Evolutionary conservation across 2,888 invertebrate genomes (phyloP), one percentile per base, ranked within the genome.

Genomic region (Lasioglossum figueresi): DNA sequence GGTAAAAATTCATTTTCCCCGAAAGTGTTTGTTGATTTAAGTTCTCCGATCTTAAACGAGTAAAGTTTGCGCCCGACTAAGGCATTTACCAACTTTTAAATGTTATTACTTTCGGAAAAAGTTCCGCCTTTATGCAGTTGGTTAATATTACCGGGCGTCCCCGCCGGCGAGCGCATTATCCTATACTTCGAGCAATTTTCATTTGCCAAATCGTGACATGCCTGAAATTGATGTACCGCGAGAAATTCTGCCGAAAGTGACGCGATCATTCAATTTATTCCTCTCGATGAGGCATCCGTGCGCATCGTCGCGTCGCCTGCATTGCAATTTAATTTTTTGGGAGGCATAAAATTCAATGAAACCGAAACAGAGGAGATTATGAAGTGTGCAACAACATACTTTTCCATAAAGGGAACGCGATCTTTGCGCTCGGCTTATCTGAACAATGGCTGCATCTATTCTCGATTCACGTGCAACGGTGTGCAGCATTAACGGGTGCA

Each of bases 341-440:
- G 1, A 31, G 14, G 16, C n/a, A 12, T 31, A 31, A 14, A 31
- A 19, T 19, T 63, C 31, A 16, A 31, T 31, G 31, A 19, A 59
- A 59, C 59, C 1, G 59, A 31, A 59, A 59, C 59, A 31, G 27
- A 59, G 59, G 27, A 27, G 31, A 63, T 63, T 16, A 63, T 16
- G 31, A 63, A 63, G 31, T 31, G 14, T 37, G 23, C 23, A 12
- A 34, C 5, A 4, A 45, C 43, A 16, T 34, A 74, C 8, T 48
- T 68, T 66, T 63, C 31, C 52, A 14, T 14, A 27, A 4, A 31
- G 66, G 40, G 66, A 48, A 72, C 56, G 0, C 14, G 71, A 71
- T 80, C 75, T 70, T 79, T 63, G 66, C 59, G 31, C 59, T 14
- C 43, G 34, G 48, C 23, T 86, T 74, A 73, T 81, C 76, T 16